Evolutionary conservation across 1,140 invertebrate genomes (phyloP).

Genomic region (Cherax destructor): DNA sequence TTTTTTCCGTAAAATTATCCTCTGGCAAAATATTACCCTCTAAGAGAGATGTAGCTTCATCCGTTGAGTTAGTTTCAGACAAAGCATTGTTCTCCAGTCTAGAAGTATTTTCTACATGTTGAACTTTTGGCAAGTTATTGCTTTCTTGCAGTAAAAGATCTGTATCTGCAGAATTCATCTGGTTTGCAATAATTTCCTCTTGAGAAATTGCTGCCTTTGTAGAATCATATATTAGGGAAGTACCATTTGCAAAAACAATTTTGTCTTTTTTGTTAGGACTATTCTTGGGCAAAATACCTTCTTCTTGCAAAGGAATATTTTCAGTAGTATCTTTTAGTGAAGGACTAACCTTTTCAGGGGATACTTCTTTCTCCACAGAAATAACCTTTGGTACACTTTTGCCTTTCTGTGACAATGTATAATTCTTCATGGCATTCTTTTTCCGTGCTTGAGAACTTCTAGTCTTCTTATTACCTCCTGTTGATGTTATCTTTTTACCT

Average conservation of each 20-base stretch:
- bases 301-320: neutral
- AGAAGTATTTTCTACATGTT: neutral
- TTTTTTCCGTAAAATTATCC: neutral
- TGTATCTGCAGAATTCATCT: neutral
- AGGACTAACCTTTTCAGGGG: neutral
- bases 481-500: neutral
- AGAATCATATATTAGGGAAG: neutral
- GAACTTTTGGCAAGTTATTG: neutral
- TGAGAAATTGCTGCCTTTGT: neutral
- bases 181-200: neutral
- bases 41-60: neutral
- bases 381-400: conserved; percentile 8
- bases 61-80: neutral
- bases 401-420: neutral
- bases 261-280: neutral
- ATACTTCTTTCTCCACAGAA: neutral
- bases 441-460: neutral
- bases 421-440: neutral
- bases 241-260: neutral
- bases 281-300: neutral
- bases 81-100: neutral
- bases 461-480: neutral
- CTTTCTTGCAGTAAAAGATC: neutral
- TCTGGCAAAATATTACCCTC: neutral
- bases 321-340: neutral